Evolutionary conservation across 2,113 vertebrate genomes (phyloP), one percentile per base, ranked within the genome.

Genomic region (Solenodon paradoxus): DNA sequence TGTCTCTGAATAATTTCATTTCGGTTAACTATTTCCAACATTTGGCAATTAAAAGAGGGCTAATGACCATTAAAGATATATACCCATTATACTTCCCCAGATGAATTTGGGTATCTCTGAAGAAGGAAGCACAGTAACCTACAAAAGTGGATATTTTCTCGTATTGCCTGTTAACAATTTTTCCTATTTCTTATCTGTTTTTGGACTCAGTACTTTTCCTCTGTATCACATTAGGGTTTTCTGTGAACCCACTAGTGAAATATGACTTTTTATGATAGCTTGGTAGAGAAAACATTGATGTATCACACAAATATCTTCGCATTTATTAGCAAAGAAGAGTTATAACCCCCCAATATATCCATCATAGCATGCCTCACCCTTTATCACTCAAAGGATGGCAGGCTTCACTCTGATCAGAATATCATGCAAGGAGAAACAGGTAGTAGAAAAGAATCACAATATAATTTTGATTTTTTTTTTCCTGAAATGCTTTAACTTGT

Each of bases 191-290:
- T 42, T 28, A 20, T 57, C 32, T 47, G 30, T 66, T 55, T 78
- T 53, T 79, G 51, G 32, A 78, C 45, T 20, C 72, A 57, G 28
- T 53, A 49, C 47, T 88, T 35, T 93, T 96, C 92, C 81, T 92
- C 26, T 68, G 82, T 2, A 85, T 92, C 51, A 26, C n/a, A 42
- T 22, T 7, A 80, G 30, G n/a, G 63, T 79, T 95, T 94, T 80
- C 93, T 88, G 38, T 92, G 40, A 2, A 45, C 16, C 7, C 47
- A 96, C 93, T 96, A 74, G 75, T 92, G 95, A 96, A 92, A 95
- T 80, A 92, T 38, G 68, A 94, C 96, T 98, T 96, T 68, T 94
- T 92, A 74, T 38, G 80, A 84, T 42, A 61, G 72, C 94, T 94
- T 45, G 64, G 11, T 51, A 61, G 87, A 53, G 68, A 57, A 96